Conservation (phyloP, 2,797 vertebrate genomes). For the Rhinichthys osculus region DNA sequence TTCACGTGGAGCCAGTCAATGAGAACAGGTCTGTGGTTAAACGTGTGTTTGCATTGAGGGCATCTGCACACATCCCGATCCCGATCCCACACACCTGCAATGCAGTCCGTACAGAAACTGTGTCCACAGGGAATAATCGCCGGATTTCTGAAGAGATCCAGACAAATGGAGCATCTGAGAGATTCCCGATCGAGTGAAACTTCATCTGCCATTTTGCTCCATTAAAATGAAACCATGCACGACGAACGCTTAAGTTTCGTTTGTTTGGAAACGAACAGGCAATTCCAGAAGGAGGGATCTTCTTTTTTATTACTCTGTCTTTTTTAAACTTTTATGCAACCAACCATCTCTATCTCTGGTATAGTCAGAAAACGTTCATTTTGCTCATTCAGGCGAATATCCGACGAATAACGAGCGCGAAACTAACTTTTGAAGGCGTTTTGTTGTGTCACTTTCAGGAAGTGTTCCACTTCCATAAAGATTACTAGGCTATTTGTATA, state of each 20-base stretch:
- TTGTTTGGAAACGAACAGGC: neutral
- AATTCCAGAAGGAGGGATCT: neutral
- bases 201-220: slow-evolving; percentile 41
- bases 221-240: neutral
- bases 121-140: slow-evolving; percentile 73
- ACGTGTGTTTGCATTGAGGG: slow-evolving; percentile 74
- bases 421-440: neutral
- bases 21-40: slow-evolving; percentile 69
- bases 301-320: neutral
- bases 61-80: slow-evolving; percentile 67
- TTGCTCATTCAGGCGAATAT: neutral
- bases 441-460: neutral
- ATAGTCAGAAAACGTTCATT: neutral
- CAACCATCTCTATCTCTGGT: neutral
- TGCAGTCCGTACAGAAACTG: slow-evolving; percentile 63
- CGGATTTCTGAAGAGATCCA: slow-evolving; percentile 72
- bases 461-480: neutral
- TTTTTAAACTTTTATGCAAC: neutral
- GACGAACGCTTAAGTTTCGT: neutral
- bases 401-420: neutral
- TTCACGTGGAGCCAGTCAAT: slow-evolving; percentile 70
- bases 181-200: slow-evolving; percentile 72
- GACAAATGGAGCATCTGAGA: slow-evolving; percentile 73
- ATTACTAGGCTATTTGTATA: no score
- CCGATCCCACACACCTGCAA: slow-evolving; percentile 73